phyloP scores from a whole-genome alignment of 2,888 invertebrate species.

The Cactoblastis cactorum region DNA sequence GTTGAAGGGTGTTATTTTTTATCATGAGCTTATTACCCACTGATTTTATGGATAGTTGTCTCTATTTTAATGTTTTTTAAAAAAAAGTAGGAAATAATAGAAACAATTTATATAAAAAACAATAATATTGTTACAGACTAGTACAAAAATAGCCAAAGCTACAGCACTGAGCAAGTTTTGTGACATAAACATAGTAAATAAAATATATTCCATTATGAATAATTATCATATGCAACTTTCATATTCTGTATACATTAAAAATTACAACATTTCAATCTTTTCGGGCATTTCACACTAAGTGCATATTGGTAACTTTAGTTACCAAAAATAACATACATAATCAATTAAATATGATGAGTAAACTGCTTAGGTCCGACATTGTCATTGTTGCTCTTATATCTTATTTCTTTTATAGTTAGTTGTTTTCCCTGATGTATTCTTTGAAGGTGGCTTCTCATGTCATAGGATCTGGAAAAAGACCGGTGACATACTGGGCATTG shows the following conservation, averaged over 20 bases:
- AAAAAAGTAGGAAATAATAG: conserved; percentile 35
- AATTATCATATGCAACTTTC: conserved; percentile 18
- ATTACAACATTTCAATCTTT: conserved; percentile 20
- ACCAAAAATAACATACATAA: conserved; percentile 19
- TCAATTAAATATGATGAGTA: conserved; percentile 60
- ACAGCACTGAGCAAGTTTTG: conserved; percentile 71
- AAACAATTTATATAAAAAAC: conserved; percentile 64
- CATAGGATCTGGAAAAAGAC: conserved; percentile 81
- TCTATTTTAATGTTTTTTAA: neutral
- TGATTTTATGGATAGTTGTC: too few relatives aligned
- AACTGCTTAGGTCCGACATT: conserved; percentile 59
- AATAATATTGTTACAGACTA: conserved; percentile 58
- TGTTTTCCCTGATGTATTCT: conserved; percentile 80
- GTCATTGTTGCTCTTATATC: conserved; percentile 67
- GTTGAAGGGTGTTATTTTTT: too few relatives aligned
- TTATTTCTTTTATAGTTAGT: conserved; percentile 70
- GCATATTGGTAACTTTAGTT: conserved; percentile 36
- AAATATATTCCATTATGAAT: conserved; percentile 28
- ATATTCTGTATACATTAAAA: conserved; percentile 23
- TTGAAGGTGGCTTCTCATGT: conserved; percentile 80
- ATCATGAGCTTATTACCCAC: too few relatives aligned
- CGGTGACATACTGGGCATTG: conserved; percentile 81
- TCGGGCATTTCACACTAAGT: conserved; percentile 46
- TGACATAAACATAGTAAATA: conserved; percentile 50
- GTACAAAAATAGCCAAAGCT: conserved; percentile 76